Base-by-base conservation (phyloP, 2,888 invertebrate species). In the Harpalus rufipes region DNA sequence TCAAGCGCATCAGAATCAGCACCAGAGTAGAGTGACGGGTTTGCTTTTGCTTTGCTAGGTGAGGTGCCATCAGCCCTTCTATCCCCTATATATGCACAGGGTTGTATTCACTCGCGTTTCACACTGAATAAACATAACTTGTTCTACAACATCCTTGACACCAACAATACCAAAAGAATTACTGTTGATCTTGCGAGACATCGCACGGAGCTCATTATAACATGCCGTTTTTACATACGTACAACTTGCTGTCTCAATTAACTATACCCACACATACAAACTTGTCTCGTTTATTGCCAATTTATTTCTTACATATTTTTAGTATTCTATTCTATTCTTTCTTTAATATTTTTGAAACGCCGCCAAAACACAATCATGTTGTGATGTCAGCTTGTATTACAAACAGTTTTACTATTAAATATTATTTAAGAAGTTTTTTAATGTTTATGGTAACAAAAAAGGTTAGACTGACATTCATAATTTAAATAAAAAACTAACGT, bases 81-180 rank as follows among this genome's bases (percentile, higher is more conserved):
- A 32, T 14, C 12, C 39, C 44, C 68, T 44, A 32, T 68, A 39
- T 68, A 39, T 68, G 68, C 72, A 41, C 72, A 74, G 72, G 72
- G 72, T 44, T 74, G 72, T 41, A 74, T 74, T 74, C 72, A 78
- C 51, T n/a, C 44, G 14, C 25, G 56, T 78, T 32, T 78, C 56
- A 78, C 59, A 78, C 78, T 78, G 78, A 74, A 74, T 74, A 74
- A 74, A 74, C 78, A 78, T 56, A 78, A 78, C 78, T 58, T 58
- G 56, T 78, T 56, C 78, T 78, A 78, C 56, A 58, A 78, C 78
- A 78, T 78, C 59, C 56, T 78, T 59, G 78, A 78, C 56, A 78
- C 58, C 72, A 74, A 74, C 72, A 74, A 74, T 74, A 18, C 44
- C n/a, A 14, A 44, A 74, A 74, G 72, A 74, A 74, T 74, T 74